Percentiles rank a stretch among this genome's conserved stretches.
phyloP scores from a whole-genome alignment of 2,888 invertebrate genomes.

The Chrysolina americana region DNA sequence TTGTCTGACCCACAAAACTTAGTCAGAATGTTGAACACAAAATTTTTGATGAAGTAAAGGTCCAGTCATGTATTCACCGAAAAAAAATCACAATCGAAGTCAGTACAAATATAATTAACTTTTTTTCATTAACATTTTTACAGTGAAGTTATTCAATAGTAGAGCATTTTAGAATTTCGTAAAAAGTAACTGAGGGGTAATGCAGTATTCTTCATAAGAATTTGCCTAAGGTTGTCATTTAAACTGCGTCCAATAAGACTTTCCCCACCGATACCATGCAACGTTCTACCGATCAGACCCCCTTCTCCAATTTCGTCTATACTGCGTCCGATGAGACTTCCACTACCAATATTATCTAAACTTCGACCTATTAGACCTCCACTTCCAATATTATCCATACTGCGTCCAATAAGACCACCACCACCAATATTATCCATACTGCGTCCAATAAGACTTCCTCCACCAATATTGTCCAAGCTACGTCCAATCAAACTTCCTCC shows the following conservation, averaged over 20 bases:
- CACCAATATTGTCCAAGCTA: conserved; percentile 32
- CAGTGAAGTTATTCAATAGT: neutral
- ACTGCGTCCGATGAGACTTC: conserved; percentile 12
- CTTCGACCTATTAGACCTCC: conserved; percentile 23
- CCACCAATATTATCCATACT: conserved; percentile 31
- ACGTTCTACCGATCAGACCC: neutral
- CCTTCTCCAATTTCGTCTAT: conserved; percentile 23
- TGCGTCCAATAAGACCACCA: conserved; percentile 21
- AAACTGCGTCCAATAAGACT: conserved; percentile 25
- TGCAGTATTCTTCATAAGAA: neutral
- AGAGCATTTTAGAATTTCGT: neutral
- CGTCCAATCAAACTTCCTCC: conserved; percentile 27
- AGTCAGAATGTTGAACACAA: too few species aligned
- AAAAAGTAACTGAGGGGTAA: neutral
- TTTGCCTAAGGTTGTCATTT: neutral
- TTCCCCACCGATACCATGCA: conserved; percentile 26
- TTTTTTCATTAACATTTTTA: neutral
- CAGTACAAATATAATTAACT: neutral
- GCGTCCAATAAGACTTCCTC: conserved; percentile 22
- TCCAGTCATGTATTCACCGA: too few species aligned
- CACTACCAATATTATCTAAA: conserved; percentile 28
- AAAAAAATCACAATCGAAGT: too few species aligned
- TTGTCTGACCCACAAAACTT: too few species aligned
- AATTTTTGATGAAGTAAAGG: too few species aligned
- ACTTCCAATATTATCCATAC: conserved; percentile 14